Percentiles rank a stretch among this genome's conserved stretches.
These are phyloP conservation scores for Lomographa bimaculata DNA, from an alignment of 2,888 invertebrate genomes.

Conservation along the genomic window DNA sequence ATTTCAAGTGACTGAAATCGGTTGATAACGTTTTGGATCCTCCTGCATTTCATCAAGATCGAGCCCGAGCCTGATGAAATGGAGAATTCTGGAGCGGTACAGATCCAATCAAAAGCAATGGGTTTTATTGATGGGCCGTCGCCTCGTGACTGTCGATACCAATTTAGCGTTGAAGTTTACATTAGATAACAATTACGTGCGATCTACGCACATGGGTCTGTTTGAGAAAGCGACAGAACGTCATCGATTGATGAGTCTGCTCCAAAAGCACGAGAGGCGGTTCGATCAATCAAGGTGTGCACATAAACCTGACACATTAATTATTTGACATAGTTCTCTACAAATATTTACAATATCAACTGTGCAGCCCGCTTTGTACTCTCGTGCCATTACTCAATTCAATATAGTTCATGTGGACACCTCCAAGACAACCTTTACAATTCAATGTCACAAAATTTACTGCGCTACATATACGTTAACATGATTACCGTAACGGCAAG, in stretches of 20 bases:
- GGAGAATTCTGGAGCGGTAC: conserved; percentile 31
- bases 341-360: conserved; percentile 49
- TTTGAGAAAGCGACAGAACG: conserved; percentile 22
- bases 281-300: conserved; percentile 64
- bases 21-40: conserved; percentile 3
- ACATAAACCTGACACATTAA: conserved; percentile 63
- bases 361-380: conserved; percentile 31
- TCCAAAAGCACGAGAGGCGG: conserved; percentile 41
- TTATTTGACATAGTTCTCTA: conserved; percentile 58
- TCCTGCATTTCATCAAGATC: conserved; percentile 3
- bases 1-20: background rate
- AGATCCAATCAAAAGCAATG: conserved; percentile 30
- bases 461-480: conserved; percentile 22
- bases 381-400: conserved; percentile 20
- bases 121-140: conserved; percentile 41
- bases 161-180: conserved; percentile 12
- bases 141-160: conserved; percentile 33
- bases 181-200: conserved; percentile 13
- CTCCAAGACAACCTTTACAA: conserved; percentile 26
- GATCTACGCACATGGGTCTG: conserved; percentile 8
- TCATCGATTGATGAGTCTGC: conserved; percentile 29
- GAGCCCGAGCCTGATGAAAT: conserved; percentile 4
- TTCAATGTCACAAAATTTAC: conserved; percentile 16
- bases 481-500: conserved; percentile 24
- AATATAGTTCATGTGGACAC: conserved; percentile 48